Evolutionary conservation across 2,888 invertebrate genomes (phyloP).

Genomic region (Tillus elongatus): DNA sequence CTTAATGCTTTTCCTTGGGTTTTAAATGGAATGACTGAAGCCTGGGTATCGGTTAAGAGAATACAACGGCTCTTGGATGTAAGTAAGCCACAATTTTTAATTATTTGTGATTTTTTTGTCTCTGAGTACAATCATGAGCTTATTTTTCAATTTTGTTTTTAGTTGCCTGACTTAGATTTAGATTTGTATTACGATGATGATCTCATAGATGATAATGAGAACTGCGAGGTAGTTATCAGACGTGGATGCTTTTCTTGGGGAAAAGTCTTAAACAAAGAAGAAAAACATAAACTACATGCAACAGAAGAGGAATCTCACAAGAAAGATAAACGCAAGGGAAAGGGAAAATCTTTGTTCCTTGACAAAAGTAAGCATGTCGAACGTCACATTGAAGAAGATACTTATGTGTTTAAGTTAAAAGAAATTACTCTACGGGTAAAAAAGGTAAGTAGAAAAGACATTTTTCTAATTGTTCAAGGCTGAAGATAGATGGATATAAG

Average conservation of each 20-base stretch:
- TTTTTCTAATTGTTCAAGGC: too few species aligned
- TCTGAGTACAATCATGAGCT: conserved; percentile 7
- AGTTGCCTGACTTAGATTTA: conserved; percentile 56
- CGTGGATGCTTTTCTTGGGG: conserved; percentile 55
- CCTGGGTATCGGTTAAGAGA: conserved; percentile 87
- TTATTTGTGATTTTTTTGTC: conserved; percentile 6
- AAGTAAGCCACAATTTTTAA: conserved; percentile 31
- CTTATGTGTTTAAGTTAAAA: conserved; percentile 34
- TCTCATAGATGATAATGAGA: conserved; percentile 40
- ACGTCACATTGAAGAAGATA: conserved; percentile 16
- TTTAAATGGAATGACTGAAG: conserved; percentile 89
- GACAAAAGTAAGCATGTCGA: conserved; percentile 27
- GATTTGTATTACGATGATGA: conserved; percentile 52
- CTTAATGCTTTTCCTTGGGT: conserved; percentile 99
- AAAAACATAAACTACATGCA: conserved; percentile 29
- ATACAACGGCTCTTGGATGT: conserved; percentile 75
- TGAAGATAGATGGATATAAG: too few species aligned
- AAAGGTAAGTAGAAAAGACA: conserved; percentile 43
- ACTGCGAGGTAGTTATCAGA: conserved; percentile 50
- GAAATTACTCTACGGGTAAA: conserved; percentile 39
- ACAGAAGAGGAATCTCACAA: conserved; percentile 31
- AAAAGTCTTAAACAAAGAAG: conserved; percentile 38
- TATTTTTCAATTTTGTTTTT: conserved; percentile 24
- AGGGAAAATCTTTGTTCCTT: conserved; percentile 19
- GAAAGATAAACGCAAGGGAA: conserved; percentile 48